These are phyloP conservation scores for Boloria selene DNA, from an alignment of 2,888 invertebrate genomes.

Conservation along the genomic window DNA sequence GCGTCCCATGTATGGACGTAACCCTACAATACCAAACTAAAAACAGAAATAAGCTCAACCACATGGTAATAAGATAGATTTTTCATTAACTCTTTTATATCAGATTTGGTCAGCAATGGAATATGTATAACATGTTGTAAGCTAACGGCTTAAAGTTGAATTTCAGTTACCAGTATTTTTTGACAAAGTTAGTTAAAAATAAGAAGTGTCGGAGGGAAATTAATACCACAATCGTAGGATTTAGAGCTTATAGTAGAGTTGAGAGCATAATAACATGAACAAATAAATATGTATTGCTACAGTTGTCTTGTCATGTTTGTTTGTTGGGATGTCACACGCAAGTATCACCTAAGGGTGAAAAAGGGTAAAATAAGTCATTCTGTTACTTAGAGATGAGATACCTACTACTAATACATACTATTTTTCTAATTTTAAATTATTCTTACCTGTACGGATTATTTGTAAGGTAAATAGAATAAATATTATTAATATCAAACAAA, in stretches of 20 bases:
- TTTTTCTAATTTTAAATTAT: too few species aligned
- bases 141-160: constrained; percentile 37
- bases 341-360: constrained; percentile 52
- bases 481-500: too few species aligned
- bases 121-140: constrained; percentile 50
- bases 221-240: constrained; percentile 80
- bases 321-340: constrained; percentile 65
- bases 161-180: constrained; percentile 40
- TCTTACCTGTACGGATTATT: too few species aligned
- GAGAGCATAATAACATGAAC: constrained; percentile 73
- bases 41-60: constrained; percentile 33
- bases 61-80: constrained; percentile 23
- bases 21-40: constrained; percentile 52
- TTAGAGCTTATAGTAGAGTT: constrained; percentile 77
- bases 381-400: not conserved
- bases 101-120: constrained; percentile 43
- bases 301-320: constrained; percentile 56
- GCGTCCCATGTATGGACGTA: constrained; percentile 62
- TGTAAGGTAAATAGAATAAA: too few species aligned
- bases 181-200: constrained; percentile 64
- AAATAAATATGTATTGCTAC: constrained; percentile 69
- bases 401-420: too few species aligned
- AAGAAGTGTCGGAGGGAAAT: constrained; percentile 81
- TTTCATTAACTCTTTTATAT: constrained; percentile 23
- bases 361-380: not conserved